These are phyloP conservation scores for Allygus modestus DNA, from an alignment of 2,888 invertebrate genomes.

Conservation along the genomic window DNA sequence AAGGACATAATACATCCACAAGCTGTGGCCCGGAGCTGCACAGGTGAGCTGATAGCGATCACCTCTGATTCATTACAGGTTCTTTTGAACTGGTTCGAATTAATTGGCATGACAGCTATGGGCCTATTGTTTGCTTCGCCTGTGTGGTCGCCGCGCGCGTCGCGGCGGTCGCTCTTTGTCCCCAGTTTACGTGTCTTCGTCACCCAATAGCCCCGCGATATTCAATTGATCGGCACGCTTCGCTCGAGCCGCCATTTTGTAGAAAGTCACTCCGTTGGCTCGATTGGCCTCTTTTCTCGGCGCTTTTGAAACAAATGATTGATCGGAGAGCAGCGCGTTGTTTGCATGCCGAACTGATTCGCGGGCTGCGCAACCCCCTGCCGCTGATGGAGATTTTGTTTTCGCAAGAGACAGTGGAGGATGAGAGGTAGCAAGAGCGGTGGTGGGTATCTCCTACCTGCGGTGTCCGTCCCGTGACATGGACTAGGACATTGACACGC, in stretches of 20 bases:
- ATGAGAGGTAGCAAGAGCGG: background rate
- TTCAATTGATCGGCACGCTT: slow-evolving; percentile 45
- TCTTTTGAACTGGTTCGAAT: slow-evolving; percentile 47
- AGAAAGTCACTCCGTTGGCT: slow-evolving; percentile 31
- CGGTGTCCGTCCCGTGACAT: too few species aligned
- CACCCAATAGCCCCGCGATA: slow-evolving; percentile 41
- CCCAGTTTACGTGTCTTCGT: slow-evolving; percentile 41
- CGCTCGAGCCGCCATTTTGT: slow-evolving; percentile 52
- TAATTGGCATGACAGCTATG: slow-evolving; percentile 45
- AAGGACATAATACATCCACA: background rate
- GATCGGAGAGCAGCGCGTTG: slow-evolving; percentile 25
- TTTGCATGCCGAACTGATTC: slow-evolving; percentile 51
- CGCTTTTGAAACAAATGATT: slow-evolving; percentile 47
- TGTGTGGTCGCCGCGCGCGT: slow-evolving; percentile 34
- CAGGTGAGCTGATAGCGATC: slow-evolving; percentile 27
- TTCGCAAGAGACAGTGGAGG: background rate
- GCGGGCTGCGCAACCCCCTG: background rate
- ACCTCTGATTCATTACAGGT: slow-evolving; percentile 25
- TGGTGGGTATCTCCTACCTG: too few species aligned
- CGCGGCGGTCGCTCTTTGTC: background rate
- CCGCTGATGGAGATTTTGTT: background rate
- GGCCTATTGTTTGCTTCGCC: slow-evolving; percentile 17
- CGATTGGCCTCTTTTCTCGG: slow-evolving; percentile 13
- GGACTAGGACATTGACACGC: too few species aligned
- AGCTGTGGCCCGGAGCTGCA: background rate